phyloP scores from a whole-genome alignment of 2,113 vertebrate species.

The Epinephelus fuscoguttatus region DNA sequence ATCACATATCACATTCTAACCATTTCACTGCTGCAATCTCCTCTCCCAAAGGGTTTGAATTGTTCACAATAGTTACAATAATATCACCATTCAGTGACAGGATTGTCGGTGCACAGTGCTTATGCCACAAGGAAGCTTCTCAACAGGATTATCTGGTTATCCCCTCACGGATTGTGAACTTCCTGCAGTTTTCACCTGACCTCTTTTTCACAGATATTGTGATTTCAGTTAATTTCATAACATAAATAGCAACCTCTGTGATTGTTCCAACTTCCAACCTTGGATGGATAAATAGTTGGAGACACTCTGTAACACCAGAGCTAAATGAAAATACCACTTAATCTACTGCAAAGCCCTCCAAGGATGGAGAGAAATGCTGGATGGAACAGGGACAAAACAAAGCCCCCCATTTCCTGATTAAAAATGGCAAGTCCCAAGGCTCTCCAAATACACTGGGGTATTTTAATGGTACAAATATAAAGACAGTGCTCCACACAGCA shows the following conservation, averaged over 20 bases:
- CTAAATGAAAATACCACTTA: slow-evolving; percentile 73
- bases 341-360: slow-evolving; percentile 72
- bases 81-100: slow-evolving; percentile 34
- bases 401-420: slow-evolving; percentile 71
- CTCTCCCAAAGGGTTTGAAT: slow-evolving; percentile 41
- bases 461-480: slow-evolving; percentile 62
- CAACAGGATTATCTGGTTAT: slow-evolving; percentile 52
- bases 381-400: slow-evolving; percentile 76
- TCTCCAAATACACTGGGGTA: slow-evolving; percentile 52
- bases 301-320: slow-evolving; percentile 52
- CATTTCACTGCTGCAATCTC: slow-evolving; percentile 17
- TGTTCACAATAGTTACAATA: slow-evolving; percentile 46
- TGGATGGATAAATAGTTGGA: slow-evolving; percentile 63
- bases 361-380: slow-evolving; percentile 63
- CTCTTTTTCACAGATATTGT: slow-evolving; percentile 32
- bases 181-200: slow-evolving; percentile 32
- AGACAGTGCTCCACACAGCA: slow-evolving; percentile 43
- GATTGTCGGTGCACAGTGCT: slow-evolving; percentile 29
- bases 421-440: slow-evolving; percentile 74
- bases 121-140: slow-evolving; percentile 35
- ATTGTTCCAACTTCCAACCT: slow-evolving; percentile 55
- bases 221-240: slow-evolving; percentile 42
- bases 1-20: slow-evolving; percentile 23
- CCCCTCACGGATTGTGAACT: slow-evolving; percentile 38
- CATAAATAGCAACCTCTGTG: slow-evolving; percentile 56